Evolutionary conservation across 2,888 invertebrate genomes (phyloP).

Genomic region (Pachydiplax longipennis): DNA sequence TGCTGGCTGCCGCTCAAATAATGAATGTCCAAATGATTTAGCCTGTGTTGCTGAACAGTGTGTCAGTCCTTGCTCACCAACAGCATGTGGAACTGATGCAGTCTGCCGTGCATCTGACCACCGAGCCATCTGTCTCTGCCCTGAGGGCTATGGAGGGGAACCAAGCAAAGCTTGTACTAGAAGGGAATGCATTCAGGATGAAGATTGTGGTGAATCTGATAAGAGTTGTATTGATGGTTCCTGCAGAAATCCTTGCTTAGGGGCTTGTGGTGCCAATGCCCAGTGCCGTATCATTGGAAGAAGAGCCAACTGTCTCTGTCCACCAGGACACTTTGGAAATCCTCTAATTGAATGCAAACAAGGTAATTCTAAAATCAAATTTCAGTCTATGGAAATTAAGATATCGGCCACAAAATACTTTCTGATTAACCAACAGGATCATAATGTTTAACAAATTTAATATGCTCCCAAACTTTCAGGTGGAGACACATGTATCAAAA

Average conservation of each 20-base stretch:
- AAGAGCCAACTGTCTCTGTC: constrained; percentile 78
- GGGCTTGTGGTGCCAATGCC: constrained; percentile 83
- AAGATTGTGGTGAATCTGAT: constrained; percentile 76
- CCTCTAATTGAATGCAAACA: constrained; percentile 73
- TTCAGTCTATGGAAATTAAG: too few relatives aligned
- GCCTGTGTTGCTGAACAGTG: constrained; percentile 75
- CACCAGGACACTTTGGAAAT: constrained; percentile 76
- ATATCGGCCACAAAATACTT: neutral
- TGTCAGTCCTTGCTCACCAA: constrained; percentile 64
- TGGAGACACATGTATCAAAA: constrained; percentile 76
- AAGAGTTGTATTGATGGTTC: constrained; percentile 76
- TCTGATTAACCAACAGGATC: neutral
- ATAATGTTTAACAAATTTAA: neutral
- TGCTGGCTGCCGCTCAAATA: constrained; percentile 80
- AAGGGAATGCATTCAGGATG: constrained; percentile 77
- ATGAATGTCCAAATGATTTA: constrained; percentile 80
- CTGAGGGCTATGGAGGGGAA: constrained; percentile 84
- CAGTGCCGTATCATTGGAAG: constrained; percentile 82
- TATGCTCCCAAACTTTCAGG: constrained; percentile 55
- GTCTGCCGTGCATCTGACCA: constrained; percentile 81
- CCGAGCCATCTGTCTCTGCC: constrained; percentile 84
- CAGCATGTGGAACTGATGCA: constrained; percentile 81
- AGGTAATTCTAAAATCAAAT: constrained; percentile 55
- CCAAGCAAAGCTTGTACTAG: constrained; percentile 77
- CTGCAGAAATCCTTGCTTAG: constrained; percentile 84